Base-by-base conservation (phyloP, 2,113 vertebrate genomes). In the Elanus axillaris region DNA sequence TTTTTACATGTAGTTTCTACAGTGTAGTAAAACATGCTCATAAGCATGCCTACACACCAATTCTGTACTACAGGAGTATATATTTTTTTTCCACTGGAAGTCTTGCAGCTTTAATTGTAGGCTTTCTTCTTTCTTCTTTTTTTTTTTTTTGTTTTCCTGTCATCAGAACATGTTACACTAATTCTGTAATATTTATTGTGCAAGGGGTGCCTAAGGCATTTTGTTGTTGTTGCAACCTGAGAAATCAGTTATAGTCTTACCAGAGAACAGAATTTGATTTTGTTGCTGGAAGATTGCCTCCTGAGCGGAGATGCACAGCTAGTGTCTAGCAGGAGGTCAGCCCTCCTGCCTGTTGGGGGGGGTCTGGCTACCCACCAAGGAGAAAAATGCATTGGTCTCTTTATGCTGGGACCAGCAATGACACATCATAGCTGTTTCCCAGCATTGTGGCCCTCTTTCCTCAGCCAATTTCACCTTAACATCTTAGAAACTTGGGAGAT, bases 21-120 rank as follows among this genome's bases (percentile, higher is more conserved):
- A 47, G 5, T 8, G 42, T n/a, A 56, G 50, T 52, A 71, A 88
- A 47, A 7, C 2, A 2, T 29, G 36, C 31, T 40, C 19, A 10
- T 16, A 74, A 62, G 7, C 34, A 88, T 0, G 0, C 21, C 31
- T 72, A 16, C 23, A 27, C 11, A 69, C 3, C 5, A 36, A 6
- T 62, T 84, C 45, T 80, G 12, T 36, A 56, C 10, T 85, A 48
- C 26, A 43, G 27, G 36, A 56, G 3, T 69, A 56, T 77, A 7
- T 11, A 16, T 64, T 84, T 72, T 86, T 34, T 40, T 93, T 86
- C 48, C 20, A n/a, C 22, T 45, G 25, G 8, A 94, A 52, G 9
- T 40, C 13, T 77, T 81, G 19, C 3, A 77, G 23, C 16, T 74
- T 81, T 87, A 18, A 52, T 73, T 68, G 20, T 36, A 79, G 34